These are phyloP conservation scores for Ctenicera cuprea DNA, from an alignment of 2,888 invertebrate species.

Conservation along the genomic window DNA sequence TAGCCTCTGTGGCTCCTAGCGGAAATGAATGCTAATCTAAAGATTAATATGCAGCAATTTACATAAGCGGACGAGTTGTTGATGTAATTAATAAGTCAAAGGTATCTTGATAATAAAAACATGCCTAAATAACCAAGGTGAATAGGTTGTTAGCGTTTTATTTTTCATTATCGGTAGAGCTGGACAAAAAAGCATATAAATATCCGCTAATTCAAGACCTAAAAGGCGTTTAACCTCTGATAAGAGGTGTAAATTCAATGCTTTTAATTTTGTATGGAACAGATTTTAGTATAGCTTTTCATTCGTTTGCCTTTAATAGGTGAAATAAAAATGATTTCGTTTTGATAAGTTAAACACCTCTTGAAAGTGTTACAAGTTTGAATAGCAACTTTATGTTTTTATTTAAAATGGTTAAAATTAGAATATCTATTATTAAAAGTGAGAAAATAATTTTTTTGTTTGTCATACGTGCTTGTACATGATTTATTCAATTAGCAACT, in stretches of 20 bases:
- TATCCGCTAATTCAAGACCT: slow-evolving; percentile 32
- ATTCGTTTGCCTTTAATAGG: background rate
- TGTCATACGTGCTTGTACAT: no score
- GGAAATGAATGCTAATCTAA: slow-evolving; percentile 57
- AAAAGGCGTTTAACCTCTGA: slow-evolving; percentile 34
- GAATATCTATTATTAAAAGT: no score
- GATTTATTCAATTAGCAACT: no score
- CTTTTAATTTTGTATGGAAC: slow-evolving; percentile 27
- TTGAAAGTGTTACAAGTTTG: background rate
- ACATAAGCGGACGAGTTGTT: slow-evolving; percentile 58
- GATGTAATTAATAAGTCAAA: slow-evolving; percentile 59
- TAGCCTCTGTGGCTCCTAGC: slow-evolving; percentile 56
- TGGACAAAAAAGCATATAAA: slow-evolving; percentile 25
- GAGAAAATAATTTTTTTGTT: no score
- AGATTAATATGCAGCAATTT: slow-evolving; percentile 58
- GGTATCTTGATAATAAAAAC: slow-evolving; percentile 54
- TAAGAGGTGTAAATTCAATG: slow-evolving; percentile 30
- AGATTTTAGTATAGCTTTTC: slow-evolving; percentile 7
- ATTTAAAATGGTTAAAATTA: no score
- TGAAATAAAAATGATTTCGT: background rate
- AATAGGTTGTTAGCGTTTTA: slow-evolving; percentile 55
- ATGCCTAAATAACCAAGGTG: slow-evolving; percentile 51
- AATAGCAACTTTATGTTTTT: no score
- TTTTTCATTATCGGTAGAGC: slow-evolving; percentile 38
- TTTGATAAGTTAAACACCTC: no score